Evolutionary conservation across 2,113 vertebrate genomes (phyloP), one percentile per base, ranked within the genome.

Genomic region (Chloroceryle aenea): DNA sequence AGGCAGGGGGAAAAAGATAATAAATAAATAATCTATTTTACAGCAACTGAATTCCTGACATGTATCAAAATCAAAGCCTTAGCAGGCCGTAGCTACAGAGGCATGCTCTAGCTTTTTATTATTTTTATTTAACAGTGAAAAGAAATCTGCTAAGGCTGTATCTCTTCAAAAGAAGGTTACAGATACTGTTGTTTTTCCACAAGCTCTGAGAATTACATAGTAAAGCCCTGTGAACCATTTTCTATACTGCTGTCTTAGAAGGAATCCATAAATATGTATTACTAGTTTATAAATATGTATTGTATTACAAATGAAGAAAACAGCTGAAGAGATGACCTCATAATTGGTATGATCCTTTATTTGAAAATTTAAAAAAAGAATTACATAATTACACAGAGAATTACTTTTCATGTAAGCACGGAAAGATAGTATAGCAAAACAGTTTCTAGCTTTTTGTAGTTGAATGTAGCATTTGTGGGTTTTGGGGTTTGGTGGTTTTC

Each of bases 281-380:
- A 91, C 43, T 62, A 36, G 38, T 78, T 85, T 75, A 92, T 95
- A 95, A 95, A 92, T 85, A 95, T 73, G 74, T 58, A 96, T 89
- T 89, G 48, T 76, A 64, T 56, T 94, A 82, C 38, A 95, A 85
- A 87, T 64, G 43, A 91, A 95, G 61, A 68, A 86, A 96, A 94
- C 34, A 95, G 64, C 71, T 38, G 36, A 91, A 80, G 9, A 95
- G 87, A 87, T 87, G 45, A 82, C 52, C 29, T 92, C 72, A 87
- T 87, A 95, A 97, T 75, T 91, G 40, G 26, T 52, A 85, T 0
- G 3, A 88, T 71, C 16, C 19, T 78, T 90, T 71, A 84, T 82
- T 91, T 81, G 30, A 78, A 86, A 93, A 69, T 64, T 12, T 53
- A 43, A 20, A 47, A 15, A 59, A 6, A 66, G 5, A 50, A 22